A percentile compares a stretch with the other conserved stretches of the same genome.
Evolutionary conservation across 2,888 invertebrate genomes (phyloP).

Genomic region (Eremobia ochroleuca): DNA sequence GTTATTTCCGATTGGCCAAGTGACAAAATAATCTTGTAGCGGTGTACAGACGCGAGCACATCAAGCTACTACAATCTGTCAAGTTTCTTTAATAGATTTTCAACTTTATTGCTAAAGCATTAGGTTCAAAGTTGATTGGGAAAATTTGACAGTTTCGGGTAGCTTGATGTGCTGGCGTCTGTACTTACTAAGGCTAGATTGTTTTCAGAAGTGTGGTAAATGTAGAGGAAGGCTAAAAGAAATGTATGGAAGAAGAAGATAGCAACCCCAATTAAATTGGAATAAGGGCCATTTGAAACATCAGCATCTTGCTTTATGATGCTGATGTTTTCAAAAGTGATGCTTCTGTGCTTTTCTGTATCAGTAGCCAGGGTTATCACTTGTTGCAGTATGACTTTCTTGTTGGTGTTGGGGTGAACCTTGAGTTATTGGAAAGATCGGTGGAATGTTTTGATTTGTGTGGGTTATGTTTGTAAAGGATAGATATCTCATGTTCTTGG

Average conservation of each 20-base stretch:
- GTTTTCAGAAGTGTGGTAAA: neutral
- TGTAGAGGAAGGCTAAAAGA: neutral
- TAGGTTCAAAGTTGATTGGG: no score
- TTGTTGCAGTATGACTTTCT: constrained; percentile 63
- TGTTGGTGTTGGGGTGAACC: constrained; percentile 37
- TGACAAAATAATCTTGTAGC: neutral
- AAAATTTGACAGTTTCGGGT: no score
- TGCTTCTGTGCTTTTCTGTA: constrained; percentile 32
- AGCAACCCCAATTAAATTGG: neutral
- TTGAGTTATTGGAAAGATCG: constrained; percentile 39
- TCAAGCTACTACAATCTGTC: no score
- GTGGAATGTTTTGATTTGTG: constrained; percentile 34
- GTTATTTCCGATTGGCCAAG: neutral
- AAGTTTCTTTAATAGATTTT: no score
- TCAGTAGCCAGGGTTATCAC: constrained; percentile 38
- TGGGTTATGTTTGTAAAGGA: constrained; percentile 29
- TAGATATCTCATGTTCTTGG: constrained; percentile 7
- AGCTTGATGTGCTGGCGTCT: no score
- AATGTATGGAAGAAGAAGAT: neutral
- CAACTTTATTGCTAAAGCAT: no score
- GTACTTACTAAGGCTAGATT: neutral
- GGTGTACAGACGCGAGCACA: no score
- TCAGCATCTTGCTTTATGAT: no score
- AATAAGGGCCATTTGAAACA: neutral
- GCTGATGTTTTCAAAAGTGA: neutral